phyloP scores from a whole-genome alignment of 2,113 vertebrate genomes.

The Ciconia maguari region DNA sequence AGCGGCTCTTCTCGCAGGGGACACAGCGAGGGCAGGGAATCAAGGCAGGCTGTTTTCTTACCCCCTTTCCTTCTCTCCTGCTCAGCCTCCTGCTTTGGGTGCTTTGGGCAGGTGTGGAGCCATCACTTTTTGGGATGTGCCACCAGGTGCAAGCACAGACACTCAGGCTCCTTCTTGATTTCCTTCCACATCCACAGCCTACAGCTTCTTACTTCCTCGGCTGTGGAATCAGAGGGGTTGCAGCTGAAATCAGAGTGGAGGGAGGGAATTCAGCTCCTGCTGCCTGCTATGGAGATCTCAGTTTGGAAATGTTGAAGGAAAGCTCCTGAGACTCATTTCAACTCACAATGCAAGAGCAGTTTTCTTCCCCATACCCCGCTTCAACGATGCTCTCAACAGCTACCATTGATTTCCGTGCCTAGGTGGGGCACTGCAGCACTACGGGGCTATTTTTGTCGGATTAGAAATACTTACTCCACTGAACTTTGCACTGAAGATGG shows the following conservation, averaged over 20 bases:
- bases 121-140: rapidly evolving
- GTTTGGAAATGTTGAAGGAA: background rate
- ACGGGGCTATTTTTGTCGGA: background rate
- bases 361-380: background rate
- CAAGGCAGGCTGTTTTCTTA: background rate
- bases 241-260: background rate
- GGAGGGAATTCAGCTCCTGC: background rate
- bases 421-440: background rate
- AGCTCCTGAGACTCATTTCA: background rate
- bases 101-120: background rate
- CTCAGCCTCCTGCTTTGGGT: background rate
- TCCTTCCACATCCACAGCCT: background rate
- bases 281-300: background rate
- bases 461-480: background rate
- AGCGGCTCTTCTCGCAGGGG: background rate
- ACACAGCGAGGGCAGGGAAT: background rate
- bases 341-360: background rate
- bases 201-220: background rate
- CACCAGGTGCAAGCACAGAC: background rate
- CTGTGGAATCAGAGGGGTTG: background rate
- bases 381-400: background rate
- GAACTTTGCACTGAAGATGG: background rate
- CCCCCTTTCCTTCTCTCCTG: background rate
- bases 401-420: background rate
- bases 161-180: background rate